Conservation (phyloP, 1,140 invertebrate species). For the Bombus vancouverensis region DNA sequence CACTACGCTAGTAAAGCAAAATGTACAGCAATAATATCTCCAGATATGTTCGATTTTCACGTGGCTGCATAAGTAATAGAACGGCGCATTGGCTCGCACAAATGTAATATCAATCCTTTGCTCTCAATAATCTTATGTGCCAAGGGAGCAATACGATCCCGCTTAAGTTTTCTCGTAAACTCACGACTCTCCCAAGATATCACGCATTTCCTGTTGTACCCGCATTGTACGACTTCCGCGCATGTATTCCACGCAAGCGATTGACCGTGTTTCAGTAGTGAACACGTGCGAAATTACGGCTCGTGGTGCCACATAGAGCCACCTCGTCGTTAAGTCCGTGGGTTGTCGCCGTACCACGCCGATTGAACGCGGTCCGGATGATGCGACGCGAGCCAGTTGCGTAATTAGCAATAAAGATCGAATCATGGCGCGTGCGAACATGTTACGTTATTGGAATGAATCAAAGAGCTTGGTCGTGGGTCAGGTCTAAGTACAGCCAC, state of each 20-base stretch:
- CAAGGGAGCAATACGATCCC: slow-evolving; percentile 38
- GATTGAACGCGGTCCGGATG: background rate
- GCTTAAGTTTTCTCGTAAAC: slow-evolving; percentile 2
- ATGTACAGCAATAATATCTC: no score
- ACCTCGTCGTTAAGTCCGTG: background rate
- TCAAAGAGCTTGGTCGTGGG: background rate
- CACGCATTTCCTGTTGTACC: background rate
- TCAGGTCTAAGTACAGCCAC: no score
- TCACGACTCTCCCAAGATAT: background rate
- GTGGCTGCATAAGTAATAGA: background rate
- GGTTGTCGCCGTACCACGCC: no score
- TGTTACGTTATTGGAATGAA: background rate
- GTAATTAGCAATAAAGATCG: slow-evolving; percentile 40
- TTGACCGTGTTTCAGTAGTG: background rate
- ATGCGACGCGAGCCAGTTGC: background rate
- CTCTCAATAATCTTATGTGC: slow-evolving; percentile 42
- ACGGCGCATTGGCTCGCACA: slow-evolving; percentile 41
- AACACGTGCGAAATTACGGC: slow-evolving; percentile 24
- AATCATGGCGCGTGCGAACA: background rate
- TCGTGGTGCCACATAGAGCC: background rate
- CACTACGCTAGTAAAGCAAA: no score
- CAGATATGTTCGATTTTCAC: background rate
- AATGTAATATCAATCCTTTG: slow-evolving; percentile 58
- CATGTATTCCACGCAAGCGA: background rate
- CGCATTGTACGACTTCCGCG: slow-evolving; percentile 31